These are phyloP conservation scores for Oxyruncus cristatus DNA, from an alignment of 2,113 vertebrate genomes.

Conservation along the genomic window DNA sequence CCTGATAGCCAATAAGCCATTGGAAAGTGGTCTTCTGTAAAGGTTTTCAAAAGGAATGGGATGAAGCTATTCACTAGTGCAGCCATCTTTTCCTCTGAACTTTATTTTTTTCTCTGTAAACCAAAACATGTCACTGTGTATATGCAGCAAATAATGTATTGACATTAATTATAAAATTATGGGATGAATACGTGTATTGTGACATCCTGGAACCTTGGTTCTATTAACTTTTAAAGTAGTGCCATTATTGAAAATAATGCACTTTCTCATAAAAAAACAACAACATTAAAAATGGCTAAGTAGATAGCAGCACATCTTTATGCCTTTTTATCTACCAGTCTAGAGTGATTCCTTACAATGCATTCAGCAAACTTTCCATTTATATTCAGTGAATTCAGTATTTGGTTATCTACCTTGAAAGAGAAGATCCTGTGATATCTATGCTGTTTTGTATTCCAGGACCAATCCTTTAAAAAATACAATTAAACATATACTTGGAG, in stretches of 20 bases:
- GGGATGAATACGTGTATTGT: background rate
- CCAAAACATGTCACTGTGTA: background rate
- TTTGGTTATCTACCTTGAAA: background rate
- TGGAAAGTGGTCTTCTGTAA: background rate
- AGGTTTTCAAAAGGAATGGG: background rate
- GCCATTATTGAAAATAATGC: background rate
- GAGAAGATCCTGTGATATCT: background rate
- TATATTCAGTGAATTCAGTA: background rate
- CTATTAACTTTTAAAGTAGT: background rate
- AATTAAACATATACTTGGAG: background rate
- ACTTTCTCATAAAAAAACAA: background rate
- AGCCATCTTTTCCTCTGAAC: background rate
- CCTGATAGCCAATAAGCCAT: background rate
- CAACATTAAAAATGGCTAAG: background rate
- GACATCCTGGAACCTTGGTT: background rate
- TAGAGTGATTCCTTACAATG: background rate
- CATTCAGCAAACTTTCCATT: background rate
- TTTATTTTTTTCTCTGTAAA: background rate
- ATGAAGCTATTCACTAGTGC: background rate
- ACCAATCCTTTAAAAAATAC: background rate
- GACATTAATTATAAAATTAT: background rate
- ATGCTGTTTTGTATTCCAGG: background rate
- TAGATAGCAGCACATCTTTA: background rate
- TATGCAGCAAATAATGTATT: background rate
- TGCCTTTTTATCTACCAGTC: background rate